Percentiles rank a stretch among this genome's conserved stretches.
Evolutionary conservation across 1,140 invertebrate genomes (phyloP).

Genomic region (Achatina immaculata): DNA sequence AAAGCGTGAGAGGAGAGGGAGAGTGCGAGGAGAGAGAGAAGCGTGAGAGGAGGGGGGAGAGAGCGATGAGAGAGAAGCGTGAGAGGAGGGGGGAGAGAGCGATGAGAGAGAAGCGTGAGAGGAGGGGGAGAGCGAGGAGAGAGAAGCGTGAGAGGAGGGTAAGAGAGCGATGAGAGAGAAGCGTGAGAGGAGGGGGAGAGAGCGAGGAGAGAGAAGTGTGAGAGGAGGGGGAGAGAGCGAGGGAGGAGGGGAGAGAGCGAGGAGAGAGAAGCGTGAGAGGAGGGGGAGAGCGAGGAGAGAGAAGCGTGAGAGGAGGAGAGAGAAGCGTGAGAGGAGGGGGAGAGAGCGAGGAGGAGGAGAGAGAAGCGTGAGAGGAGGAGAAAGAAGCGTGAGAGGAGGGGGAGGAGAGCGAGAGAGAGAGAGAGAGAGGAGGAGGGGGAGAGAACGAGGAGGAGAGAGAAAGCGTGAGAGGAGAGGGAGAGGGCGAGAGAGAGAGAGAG

Average conservation of each 20-base stretch:
- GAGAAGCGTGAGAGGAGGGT: neutral
- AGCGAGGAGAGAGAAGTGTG: neutral
- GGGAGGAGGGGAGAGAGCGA: neutral
- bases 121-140: conserved; percentile 16
- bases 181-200: too few relatives aligned
- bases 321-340: neutral
- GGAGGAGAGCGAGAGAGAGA: conserved; percentile 7
- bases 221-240: conserved; percentile 1
- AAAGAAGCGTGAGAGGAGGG: neutral
- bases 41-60: neutral
- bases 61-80: neutral
- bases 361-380: neutral
- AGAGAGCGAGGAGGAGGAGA: neutral
- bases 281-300: conserved; percentile 15
- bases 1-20: conserved; percentile 15
- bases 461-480: neutral
- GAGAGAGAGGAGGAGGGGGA: conserved; percentile 1
- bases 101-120: neutral
- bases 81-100: too few relatives aligned
- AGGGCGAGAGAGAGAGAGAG: conserved; percentile 12
- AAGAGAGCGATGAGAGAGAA: conserved; percentile 22
- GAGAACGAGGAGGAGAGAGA: conserved; percentile 27
- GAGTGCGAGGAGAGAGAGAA: too few relatives aligned
- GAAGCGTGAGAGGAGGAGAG: conserved; percentile 14
- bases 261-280: neutral